Evolutionary conservation across 2,113 vertebrate genomes (phyloP).

Genomic region (Lycocorax pyrrhopterus): DNA sequence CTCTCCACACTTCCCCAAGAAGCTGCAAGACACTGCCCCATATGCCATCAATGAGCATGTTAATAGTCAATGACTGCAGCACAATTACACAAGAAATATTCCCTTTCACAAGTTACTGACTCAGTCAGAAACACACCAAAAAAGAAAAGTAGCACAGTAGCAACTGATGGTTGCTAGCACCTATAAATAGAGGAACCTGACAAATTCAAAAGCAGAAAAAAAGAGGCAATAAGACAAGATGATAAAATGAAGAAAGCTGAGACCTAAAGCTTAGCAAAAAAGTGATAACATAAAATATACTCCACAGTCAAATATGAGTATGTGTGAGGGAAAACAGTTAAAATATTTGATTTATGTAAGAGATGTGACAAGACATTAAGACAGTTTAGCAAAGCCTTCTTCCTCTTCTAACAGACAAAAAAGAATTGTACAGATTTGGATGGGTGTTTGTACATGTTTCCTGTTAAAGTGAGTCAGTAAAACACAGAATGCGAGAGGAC

Average conservation of each 20-base stretch:
- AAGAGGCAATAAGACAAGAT: not conserved
- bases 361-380: not conserved
- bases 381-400: not conserved
- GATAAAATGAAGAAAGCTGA: not conserved
- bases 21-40: not conserved
- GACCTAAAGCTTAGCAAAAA: not conserved
- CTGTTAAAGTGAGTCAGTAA: not conserved
- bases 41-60: not conserved
- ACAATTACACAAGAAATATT: not conserved
- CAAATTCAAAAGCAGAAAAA: not conserved
- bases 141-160: not conserved
- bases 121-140: not conserved
- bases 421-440: not conserved
- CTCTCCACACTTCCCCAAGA: not conserved
- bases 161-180: not conserved
- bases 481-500: accelerated
- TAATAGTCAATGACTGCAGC: not conserved
- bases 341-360: not conserved
- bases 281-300: not conserved
- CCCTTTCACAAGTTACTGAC: not conserved
- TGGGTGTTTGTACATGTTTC: not conserved
- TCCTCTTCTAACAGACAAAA: not conserved
- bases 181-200: not conserved
- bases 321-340: not conserved
- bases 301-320: not conserved